These are phyloP conservation scores for Podocnemis expansa DNA, from an alignment of 2,113 vertebrate genomes.

Conservation along the genomic window DNA sequence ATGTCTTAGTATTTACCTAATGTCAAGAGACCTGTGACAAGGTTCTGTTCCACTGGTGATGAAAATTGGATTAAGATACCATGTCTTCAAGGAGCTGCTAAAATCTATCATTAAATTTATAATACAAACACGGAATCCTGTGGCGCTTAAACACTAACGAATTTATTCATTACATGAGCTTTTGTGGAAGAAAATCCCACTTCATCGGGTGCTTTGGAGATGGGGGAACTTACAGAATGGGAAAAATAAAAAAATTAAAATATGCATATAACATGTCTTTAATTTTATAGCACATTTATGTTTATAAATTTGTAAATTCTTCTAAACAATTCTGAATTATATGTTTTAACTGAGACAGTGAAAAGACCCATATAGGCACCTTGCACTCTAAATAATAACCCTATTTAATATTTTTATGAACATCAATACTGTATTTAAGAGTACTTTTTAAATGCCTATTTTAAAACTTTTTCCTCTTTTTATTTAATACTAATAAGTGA, in stretches of 20 bases:
- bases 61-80: conserved; percentile 23
- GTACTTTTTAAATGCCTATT: background rate
- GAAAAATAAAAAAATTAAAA: no score
- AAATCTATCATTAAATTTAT: conserved; percentile 10
- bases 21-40: conserved; percentile 20
- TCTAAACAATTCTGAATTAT: background rate
- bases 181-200: no score
- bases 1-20: background rate
- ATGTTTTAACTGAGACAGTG: background rate
- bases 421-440: background rate
- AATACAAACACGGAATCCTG: no score
- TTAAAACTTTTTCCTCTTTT: background rate
- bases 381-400: background rate
- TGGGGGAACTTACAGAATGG: no score
- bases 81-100: background rate
- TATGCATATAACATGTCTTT: background rate
- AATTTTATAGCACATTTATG: conserved; percentile 10
- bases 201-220: no score
- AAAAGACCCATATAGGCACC: background rate
- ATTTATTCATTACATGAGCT: no score
- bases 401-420: background rate
- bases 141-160: no score
- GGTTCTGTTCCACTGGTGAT: background rate
- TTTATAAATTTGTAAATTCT: no score
- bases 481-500: background rate